Percentiles rank a stretch among this genome's conserved stretches.
Conservation (phyloP, 2,888 invertebrate species). For the Epinotia ramella region DNA sequence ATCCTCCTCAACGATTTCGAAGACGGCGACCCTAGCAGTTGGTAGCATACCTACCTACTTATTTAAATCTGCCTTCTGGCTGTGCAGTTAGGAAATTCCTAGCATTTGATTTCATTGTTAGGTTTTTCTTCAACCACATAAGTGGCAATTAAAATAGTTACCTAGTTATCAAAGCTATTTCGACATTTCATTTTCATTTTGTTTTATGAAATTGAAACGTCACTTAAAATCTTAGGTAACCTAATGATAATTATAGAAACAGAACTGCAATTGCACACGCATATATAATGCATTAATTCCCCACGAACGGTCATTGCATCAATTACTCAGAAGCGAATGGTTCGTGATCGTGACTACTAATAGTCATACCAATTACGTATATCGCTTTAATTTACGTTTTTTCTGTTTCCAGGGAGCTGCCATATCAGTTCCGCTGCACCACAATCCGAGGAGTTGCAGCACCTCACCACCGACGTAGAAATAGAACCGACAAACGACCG, state of each 20-base stretch:
- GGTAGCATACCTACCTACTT: too few species aligned
- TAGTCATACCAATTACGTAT: not conserved
- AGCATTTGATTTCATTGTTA: not conserved
- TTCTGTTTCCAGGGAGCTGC: slow-evolving; percentile 69
- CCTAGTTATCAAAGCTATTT: not conserved
- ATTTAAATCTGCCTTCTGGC: not conserved
- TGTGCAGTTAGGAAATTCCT: not conserved
- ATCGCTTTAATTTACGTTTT: slow-evolving; percentile 16
- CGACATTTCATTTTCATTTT: not conserved
- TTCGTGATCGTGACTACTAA: slow-evolving; percentile 5
- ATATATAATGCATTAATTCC: slow-evolving; percentile 1
- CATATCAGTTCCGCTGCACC: slow-evolving; percentile 67
- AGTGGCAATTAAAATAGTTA: not conserved
- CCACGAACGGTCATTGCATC: slow-evolving; percentile 14
- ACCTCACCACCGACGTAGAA: slow-evolving; percentile 62
- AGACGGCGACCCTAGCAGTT: too few species aligned
- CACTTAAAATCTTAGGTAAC: not conserved
- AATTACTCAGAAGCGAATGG: slow-evolving; percentile 10
- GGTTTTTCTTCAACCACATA: not conserved
- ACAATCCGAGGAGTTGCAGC: slow-evolving; percentile 69
- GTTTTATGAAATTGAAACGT: not conserved
- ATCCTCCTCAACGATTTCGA: too few species aligned
- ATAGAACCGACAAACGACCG: slow-evolving; percentile 63
- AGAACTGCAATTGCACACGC: slow-evolving; percentile 15
- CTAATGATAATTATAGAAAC: not conserved